Evolutionary conservation across 2,113 vertebrate species (phyloP).

Genomic region (Odocoileus virginianus): DNA sequence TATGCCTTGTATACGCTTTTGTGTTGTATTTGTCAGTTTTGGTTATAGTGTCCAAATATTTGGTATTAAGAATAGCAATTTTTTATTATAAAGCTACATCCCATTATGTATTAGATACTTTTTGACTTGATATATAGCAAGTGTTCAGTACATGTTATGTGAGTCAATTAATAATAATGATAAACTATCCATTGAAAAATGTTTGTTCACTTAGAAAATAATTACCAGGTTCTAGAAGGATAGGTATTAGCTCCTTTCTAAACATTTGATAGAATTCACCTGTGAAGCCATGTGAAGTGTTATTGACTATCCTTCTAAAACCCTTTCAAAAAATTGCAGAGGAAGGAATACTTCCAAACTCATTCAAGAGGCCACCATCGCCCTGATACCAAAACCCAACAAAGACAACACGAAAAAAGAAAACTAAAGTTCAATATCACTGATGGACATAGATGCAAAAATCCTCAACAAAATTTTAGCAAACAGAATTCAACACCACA

Average conservation of each 20-base stretch:
- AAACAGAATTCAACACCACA: not conserved
- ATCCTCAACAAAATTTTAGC: not conserved
- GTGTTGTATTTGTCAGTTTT: not conserved
- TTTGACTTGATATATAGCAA: not conserved
- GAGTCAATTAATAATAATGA: not conserved
- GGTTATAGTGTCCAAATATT: not conserved
- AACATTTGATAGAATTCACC: not conserved
- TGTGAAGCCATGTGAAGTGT: not conserved
- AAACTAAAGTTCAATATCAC: not conserved
- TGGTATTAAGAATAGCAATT: not conserved
- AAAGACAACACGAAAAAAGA: not conserved
- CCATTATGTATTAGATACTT: not conserved
- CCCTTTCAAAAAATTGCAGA: not conserved
- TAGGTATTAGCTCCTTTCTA: not conserved
- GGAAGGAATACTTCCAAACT: not conserved
- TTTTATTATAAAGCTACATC: not conserved
- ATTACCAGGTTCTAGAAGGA: not conserved
- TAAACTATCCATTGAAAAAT: constrained; percentile 13
- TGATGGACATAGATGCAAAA: not conserved
- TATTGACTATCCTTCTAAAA: not conserved
- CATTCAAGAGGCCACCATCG: not conserved
- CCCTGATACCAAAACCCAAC: not conserved
- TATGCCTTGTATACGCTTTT: not conserved
- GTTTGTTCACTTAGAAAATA: constrained; percentile 29
- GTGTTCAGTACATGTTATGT: not conserved